Conservation (phyloP, 2,888 invertebrate genomes). For the Bombylius major region DNA sequence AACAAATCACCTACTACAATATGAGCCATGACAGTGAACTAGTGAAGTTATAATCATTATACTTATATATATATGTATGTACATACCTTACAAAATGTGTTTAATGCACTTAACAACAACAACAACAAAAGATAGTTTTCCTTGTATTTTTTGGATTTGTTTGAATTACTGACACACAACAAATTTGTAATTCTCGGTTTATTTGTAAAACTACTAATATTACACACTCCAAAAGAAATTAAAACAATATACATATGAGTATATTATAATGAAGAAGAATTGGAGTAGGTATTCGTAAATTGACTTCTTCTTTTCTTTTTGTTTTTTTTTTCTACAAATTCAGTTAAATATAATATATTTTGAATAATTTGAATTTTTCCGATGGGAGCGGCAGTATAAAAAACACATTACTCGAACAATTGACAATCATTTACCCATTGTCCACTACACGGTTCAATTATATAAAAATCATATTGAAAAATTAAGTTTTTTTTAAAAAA, state of each 20-base stretch:
- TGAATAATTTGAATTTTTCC: not conserved
- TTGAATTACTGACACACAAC: not conserved
- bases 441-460: slow-evolving; percentile 25
- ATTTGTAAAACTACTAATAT: too few species aligned
- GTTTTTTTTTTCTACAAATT: not conserved
- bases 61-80: too few species aligned
- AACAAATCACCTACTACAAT: not conserved
- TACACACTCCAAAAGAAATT: too few species aligned
- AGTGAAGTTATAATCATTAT: not conserved
- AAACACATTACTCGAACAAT: slow-evolving; percentile 31
- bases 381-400: slow-evolving; percentile 39
- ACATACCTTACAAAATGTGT: too few species aligned
- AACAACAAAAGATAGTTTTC: too few species aligned
- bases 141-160: slow-evolving; percentile 3
- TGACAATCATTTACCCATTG: slow-evolving; percentile 36
- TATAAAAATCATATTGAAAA: not conserved
- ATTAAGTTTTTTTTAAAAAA: not conserved
- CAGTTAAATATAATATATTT: not conserved
- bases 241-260: too few species aligned
- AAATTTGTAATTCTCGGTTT: slow-evolving; percentile 1
- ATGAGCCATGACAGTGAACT: not conserved
- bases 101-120: too few species aligned
- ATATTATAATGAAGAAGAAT: too few species aligned
- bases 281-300: too few species aligned
- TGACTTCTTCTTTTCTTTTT: too few species aligned